Base-by-base conservation (phyloP, 1,140 invertebrate genomes). In the Zaprionus vittiger region DNA sequence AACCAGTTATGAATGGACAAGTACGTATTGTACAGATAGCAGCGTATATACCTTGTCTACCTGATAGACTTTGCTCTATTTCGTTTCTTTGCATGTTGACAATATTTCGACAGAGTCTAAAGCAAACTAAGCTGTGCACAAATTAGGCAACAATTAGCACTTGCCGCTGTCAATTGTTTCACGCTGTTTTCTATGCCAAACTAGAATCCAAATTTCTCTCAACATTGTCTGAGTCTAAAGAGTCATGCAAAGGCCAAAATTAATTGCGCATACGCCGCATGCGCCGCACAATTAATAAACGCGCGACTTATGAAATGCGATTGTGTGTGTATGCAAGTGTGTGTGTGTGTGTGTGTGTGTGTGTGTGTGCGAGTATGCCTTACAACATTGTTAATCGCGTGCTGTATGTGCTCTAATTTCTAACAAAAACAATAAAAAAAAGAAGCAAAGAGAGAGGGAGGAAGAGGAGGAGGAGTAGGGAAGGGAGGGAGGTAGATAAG, bases 261-360 rank as follows among this genome's bases (percentile, higher is more conserved):
- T 59, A 75, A 73, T 73, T 77, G 57, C 69, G 73, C 59, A 76
- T 76, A 76, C 73, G 73, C 41, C 73, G 68, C 61, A 60, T 76
- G 68, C 66, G 72, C 72, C 61, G 61, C 73, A 55, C 61, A 76
- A 66, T 76, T 76, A 65, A 59, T 56, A 63, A 74, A 61, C 59
- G 26, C 20, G 34, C 37, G 41, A 20, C 54, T 56, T 41, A n/a
- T 41, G 52, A 54, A 22, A 28, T 57, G 34, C n/a, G 14, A 26
- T 31, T n/a, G 55, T 56, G 5, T 47, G n/a, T 24, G 5, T 6
- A 4, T 24, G 24, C 24, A 20, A 31, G 44, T 5, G 17, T 34
- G 17, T 52, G 1, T 55, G 34, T 37, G 34, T 47, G 22, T 22
- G n/a, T 57, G 63, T 26, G 17, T 22, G 17, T 64, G 34, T 38